These are phyloP conservation scores for Liolophura sinensis DNA, from an alignment of 1,140 invertebrate genomes.

Conservation along the genomic window DNA sequence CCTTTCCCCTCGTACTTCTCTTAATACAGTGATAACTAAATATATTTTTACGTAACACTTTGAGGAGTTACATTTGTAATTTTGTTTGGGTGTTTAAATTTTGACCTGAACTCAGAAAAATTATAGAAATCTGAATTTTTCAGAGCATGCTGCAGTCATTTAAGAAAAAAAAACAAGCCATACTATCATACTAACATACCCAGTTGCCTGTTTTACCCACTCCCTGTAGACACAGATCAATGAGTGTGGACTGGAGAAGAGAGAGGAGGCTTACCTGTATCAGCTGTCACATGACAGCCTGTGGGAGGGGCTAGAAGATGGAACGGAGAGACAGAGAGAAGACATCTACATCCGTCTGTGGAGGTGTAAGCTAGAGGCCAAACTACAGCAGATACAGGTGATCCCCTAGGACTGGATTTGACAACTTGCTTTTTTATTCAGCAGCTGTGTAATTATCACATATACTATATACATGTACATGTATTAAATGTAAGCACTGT, in stretches of 20 bases:
- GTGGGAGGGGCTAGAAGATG: not conserved
- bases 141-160: not conserved
- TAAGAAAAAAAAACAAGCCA: not conserved
- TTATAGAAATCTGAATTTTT: too few species aligned
- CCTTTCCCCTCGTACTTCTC: too few species aligned
- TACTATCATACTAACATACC: not conserved
- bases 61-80: too few species aligned
- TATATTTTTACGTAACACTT: not conserved
- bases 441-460: too few species aligned
- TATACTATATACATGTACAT: not conserved
- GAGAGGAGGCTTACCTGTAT: slow-evolving; percentile 30
- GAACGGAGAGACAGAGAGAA: slow-evolving; percentile 2
- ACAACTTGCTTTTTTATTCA: not conserved
- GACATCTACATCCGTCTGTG: slow-evolving; percentile 32
- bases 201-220: not conserved
- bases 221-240: not conserved
- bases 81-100: too few species aligned
- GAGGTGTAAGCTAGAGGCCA: slow-evolving; percentile 28
- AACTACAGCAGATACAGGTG: slow-evolving; percentile 21
- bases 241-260: not conserved
- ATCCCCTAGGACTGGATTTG: not conserved
- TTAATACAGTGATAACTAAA: not conserved
- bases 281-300: slow-evolving; percentile 25
- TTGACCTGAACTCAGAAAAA: too few species aligned
- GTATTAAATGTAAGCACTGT: too few species aligned